Conservation (phyloP, 2,797 vertebrate genomes). For the Nasua narica region DNA sequence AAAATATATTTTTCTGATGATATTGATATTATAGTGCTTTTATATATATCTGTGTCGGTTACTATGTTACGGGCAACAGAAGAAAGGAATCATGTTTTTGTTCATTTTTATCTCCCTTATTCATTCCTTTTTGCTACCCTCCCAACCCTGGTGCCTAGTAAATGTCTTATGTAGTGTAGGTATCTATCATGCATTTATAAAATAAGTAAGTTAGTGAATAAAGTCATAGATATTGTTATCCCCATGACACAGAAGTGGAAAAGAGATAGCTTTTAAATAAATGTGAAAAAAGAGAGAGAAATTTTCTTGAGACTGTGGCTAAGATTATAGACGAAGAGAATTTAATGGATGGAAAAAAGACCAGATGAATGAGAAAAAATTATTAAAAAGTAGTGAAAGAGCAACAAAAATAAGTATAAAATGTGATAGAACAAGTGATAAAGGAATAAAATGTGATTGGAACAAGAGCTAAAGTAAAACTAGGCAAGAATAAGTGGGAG, state of each 20-base stretch:
- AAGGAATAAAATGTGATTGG: neutral
- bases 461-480: neutral
- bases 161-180: neutral
- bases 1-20: neutral
- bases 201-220: neutral
- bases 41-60: neutral
- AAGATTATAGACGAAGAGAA: neutral
- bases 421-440: neutral
- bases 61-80: neutral
- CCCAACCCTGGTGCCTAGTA: neutral
- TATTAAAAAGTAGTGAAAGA: neutral
- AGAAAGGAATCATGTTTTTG: neutral
- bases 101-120: neutral
- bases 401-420: neutral
- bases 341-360: neutral
- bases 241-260: neutral
- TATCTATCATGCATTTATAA: neutral
- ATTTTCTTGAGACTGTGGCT: neutral
- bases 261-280: neutral
- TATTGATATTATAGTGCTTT: neutral
- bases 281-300: neutral
- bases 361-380: neutral
- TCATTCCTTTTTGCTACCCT: neutral
- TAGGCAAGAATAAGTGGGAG: neutral
- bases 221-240: neutral